phyloP scores from a whole-genome alignment of 2,888 invertebrate genomes.

The Sceliomorpha sp. region DNA sequence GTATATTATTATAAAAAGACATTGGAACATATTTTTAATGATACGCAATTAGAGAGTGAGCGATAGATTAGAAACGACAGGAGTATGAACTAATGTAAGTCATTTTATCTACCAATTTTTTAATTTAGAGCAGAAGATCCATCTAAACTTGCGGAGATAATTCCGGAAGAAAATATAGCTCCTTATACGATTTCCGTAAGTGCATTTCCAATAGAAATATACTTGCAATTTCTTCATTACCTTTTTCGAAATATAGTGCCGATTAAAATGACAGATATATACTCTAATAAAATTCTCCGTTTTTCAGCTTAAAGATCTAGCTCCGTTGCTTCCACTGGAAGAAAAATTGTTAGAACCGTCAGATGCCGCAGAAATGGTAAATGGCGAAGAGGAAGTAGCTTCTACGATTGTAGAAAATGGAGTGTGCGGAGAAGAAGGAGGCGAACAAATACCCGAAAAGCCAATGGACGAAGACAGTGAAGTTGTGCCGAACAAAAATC shows the following conservation, averaged over 20 bases:
- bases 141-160: conserved; percentile 68
- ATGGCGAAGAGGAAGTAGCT: conserved; percentile 15
- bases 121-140: conserved; percentile 70
- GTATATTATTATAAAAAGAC: no score
- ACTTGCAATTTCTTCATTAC: no score
- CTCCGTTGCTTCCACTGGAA: conserved; percentile 52
- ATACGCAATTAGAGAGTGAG: no score
- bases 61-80: no score
- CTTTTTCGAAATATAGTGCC: no score
- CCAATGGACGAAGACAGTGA: conserved; percentile 73
- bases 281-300: no score
- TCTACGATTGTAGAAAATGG: conserved; percentile 56
- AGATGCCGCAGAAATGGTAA: conserved; percentile 22
- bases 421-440: conserved; percentile 59
- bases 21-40: no score
- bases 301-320: conserved; percentile 50
- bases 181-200: conserved; percentile 78
- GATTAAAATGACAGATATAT: no score
- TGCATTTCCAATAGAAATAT: no score
- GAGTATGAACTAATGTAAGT: conserved; percentile 4
- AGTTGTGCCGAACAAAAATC: conserved; percentile 75
- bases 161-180: conserved; percentile 73
- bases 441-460: conserved; percentile 64
- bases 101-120: conserved; percentile 32
- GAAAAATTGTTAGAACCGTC: conserved; percentile 54